These are phyloP conservation scores for Proterorhinus semilunaris DNA, from an alignment of 2,113 vertebrate genomes.

Conservation along the genomic window DNA sequence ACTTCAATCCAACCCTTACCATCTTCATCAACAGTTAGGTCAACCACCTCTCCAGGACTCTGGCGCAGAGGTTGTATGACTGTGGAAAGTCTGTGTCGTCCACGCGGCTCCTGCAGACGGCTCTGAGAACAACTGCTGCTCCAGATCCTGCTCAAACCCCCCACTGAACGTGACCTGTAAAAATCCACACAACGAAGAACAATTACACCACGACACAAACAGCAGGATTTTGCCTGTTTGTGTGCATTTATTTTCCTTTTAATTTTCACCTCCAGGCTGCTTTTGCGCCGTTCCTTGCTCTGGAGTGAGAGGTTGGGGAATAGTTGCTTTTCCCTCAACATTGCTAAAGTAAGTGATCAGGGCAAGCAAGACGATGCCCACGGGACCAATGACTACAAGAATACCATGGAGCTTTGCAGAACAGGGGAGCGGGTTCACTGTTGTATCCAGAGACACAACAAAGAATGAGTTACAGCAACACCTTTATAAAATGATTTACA, in stretches of 20 bases:
- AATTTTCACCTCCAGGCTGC: conserved; percentile 57
- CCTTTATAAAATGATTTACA: neutral
- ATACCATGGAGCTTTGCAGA: conserved; percentile 57
- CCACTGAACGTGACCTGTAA: conserved; percentile 86
- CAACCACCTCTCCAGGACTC: conserved; percentile 93
- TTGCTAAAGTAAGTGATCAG: conserved; percentile 47
- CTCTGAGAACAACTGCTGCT: conserved; percentile 85
- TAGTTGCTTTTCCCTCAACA: conserved; percentile 28
- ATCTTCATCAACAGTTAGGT: conserved; percentile 97
- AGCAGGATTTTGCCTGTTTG: neutral
- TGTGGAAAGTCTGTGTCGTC: conserved; percentile 89
- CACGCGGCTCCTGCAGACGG: conserved; percentile 85
- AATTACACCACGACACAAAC: neutral
- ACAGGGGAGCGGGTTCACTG: conserved; percentile 36
- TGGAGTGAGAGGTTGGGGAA: conserved; percentile 51
- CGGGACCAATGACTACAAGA: conserved; percentile 47
- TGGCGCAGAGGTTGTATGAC: conserved; percentile 96
- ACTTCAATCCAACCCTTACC: conserved; percentile 73
- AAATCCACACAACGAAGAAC: conserved; percentile 6
- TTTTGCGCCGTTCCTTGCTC: conserved; percentile 33
- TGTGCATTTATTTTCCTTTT: conserved; percentile 32
- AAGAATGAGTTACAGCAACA: conserved; percentile 9
- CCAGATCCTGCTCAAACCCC: conserved; percentile 89
- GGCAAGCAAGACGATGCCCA: conserved; percentile 37
- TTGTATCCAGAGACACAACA: conserved; percentile 26